Evolutionary conservation across 2,113 vertebrate species (phyloP).

Genomic region (Protobothrops flavoviridis): DNA sequence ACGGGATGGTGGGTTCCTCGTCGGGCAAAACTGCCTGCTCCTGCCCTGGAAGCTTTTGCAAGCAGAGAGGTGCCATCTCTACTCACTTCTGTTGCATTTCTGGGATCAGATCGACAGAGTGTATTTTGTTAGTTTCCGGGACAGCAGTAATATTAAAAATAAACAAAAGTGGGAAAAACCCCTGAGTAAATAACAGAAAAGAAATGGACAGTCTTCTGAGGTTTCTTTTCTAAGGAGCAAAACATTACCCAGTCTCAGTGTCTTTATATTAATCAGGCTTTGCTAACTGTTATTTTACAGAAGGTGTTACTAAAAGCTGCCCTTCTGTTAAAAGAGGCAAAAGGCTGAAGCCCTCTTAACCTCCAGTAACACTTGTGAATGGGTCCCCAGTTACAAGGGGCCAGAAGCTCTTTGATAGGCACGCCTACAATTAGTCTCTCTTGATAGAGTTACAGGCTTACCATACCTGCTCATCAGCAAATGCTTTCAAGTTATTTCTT

Average conservation of each 20-base stretch:
- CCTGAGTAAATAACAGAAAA: not conserved
- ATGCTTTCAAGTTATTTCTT: not conserved
- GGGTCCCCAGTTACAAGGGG: not conserved
- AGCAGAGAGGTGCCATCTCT: not conserved
- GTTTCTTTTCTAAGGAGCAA: not conserved
- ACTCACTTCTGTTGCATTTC: not conserved
- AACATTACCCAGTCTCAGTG: not conserved
- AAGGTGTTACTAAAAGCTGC: not conserved
- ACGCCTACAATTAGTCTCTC: not conserved
- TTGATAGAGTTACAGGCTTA: not conserved
- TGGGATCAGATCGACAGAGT: not conserved
- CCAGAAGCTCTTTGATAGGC: too few relatives aligned
- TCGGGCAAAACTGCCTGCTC: not conserved
- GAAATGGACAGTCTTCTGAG: not conserved
- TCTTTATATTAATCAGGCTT: not conserved
- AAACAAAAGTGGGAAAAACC: not conserved
- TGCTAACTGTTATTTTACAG: not conserved
- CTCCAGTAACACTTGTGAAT: not conserved
- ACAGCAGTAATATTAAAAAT: not conserved
- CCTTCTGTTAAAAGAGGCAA: not conserved
- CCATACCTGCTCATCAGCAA: not conserved
- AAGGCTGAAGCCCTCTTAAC: accelerated
- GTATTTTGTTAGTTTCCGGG: not conserved
- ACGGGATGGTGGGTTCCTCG: not conserved
- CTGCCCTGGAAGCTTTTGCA: not conserved